phyloP scores from a whole-genome alignment of 2,888 invertebrate species.

The Buathra laborator region DNA sequence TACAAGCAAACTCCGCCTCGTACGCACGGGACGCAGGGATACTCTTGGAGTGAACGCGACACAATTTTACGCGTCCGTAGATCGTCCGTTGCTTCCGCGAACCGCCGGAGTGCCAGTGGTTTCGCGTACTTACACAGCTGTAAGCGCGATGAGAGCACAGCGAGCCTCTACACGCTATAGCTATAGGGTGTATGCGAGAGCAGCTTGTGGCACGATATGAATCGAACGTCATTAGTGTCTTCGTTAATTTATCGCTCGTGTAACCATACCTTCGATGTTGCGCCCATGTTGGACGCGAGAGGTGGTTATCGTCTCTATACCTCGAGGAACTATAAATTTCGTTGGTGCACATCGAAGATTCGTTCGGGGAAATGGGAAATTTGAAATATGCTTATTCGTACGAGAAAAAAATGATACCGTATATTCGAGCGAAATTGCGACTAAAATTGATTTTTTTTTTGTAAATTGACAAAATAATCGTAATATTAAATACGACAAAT shows the following conservation, averaged over 20 bases:
- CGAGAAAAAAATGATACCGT: not conserved
- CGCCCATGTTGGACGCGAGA: slow-evolving; percentile 3
- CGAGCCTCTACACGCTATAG: not conserved
- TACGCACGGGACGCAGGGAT: not conserved
- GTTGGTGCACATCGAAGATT: slow-evolving; percentile 11
- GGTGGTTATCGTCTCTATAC: slow-evolving; percentile 24
- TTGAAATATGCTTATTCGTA: not conserved
- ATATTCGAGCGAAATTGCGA: no score
- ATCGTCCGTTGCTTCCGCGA: slow-evolving; percentile 18
- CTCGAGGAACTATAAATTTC: slow-evolving; percentile 48
- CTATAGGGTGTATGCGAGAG: slow-evolving; percentile 1
- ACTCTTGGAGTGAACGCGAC: not conserved
- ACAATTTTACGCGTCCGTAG: slow-evolving; percentile 24
- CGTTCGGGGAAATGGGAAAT: slow-evolving; percentile 31
- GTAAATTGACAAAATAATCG: no score
- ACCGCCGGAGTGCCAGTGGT: not conserved
- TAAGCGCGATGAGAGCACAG: not conserved
- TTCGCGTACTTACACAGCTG: not conserved
- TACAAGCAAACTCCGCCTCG: no score
- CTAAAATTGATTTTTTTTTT: no score
- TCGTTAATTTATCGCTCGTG: slow-evolving; percentile 47
- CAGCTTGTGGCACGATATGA: slow-evolving; percentile 35
- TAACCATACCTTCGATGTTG: slow-evolving; percentile 22
- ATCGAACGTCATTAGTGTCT: slow-evolving; percentile 55
- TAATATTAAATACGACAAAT: no score